Evolutionary conservation across 1,140 invertebrate species (phyloP), one percentile per base, ranked within the genome.

Genomic region (Scaptomyza pallida): DNA sequence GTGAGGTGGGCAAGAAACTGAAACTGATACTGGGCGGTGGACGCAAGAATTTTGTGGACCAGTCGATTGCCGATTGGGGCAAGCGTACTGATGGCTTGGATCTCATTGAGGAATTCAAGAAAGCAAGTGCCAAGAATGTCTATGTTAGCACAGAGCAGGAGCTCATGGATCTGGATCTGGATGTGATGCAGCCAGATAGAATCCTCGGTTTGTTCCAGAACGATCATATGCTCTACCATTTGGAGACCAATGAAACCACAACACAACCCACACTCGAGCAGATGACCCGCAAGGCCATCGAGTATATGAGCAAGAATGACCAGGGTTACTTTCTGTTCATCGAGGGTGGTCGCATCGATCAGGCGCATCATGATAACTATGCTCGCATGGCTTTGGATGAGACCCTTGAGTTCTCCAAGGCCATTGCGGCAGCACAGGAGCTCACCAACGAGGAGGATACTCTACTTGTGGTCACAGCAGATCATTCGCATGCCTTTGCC

Each of bases 221-320:
- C 19, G 91, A 92, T 30, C 93, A 93, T 65, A 85, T 93, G 85
- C 89, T 92, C 9, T 93, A 93, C 54, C 86, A 93, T 69, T 72
- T 94, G 47, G 94, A 93, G 92, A 94, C 92, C 16, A 69, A 48
- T n/a, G 64, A 54, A 19, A 51, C 15, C 12, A 89, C 57, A 13
- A 92, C 91, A 70, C 93, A 95, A 47, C 95, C 95, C 2, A 93
- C 93, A 1, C 91, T 98, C 2, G 93, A 93, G 44, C 95, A 97
- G 90, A 97, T 98, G 96, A 96, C 96, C 0, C 92, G 93, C 78
- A 94, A 94, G 69, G 96, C 97, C 5, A 95, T 98, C 33, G 93
- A 96, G 79, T 93, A 97, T 6, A 92, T 98, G 19, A 92, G 93
- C 1, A 95, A 94, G 69, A 85, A 19, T 12, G 64, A 72, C 2